phyloP scores from a whole-genome alignment of 2,113 vertebrate species.

The Psilopogon haemacephalus region DNA sequence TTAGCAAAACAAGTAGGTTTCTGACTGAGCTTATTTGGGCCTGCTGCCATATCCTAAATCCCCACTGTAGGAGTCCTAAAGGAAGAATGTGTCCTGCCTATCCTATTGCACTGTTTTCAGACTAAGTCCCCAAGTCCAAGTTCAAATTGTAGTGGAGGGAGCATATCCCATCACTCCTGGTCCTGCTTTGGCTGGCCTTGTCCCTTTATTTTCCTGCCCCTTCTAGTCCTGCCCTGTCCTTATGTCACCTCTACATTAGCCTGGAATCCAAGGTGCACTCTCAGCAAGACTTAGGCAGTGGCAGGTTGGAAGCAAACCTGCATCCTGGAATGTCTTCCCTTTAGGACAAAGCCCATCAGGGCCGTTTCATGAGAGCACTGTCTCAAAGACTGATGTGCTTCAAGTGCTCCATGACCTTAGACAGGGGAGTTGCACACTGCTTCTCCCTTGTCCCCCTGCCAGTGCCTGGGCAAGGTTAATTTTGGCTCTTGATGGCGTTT shows the following conservation, averaged over 20 bases:
- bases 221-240: background rate
- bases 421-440: background rate
- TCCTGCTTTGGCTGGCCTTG: background rate
- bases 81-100: background rate
- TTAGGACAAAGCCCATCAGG: fast-evolving
- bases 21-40: background rate
- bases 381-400: background rate
- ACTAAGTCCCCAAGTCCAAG: background rate
- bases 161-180: background rate
- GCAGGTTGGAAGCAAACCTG: background rate
- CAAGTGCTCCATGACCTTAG: background rate
- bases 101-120: background rate
- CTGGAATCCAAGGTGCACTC: background rate
- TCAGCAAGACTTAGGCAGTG: fast-evolving
- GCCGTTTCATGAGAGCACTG: fast-evolving
- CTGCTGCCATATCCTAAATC: background rate
- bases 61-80: background rate
- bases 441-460: background rate
- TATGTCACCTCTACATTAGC: background rate
- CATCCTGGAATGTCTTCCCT: background rate
- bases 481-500: background rate
- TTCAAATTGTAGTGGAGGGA: background rate
- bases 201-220: background rate
- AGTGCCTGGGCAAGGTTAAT: background rate
- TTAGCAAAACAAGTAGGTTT: too few species aligned